Percentiles rank a stretch among this genome's conserved stretches.
These are phyloP conservation scores for Drosophila stalkeri DNA, from an alignment of 2,888 invertebrate species.

Conservation along the genomic window DNA sequence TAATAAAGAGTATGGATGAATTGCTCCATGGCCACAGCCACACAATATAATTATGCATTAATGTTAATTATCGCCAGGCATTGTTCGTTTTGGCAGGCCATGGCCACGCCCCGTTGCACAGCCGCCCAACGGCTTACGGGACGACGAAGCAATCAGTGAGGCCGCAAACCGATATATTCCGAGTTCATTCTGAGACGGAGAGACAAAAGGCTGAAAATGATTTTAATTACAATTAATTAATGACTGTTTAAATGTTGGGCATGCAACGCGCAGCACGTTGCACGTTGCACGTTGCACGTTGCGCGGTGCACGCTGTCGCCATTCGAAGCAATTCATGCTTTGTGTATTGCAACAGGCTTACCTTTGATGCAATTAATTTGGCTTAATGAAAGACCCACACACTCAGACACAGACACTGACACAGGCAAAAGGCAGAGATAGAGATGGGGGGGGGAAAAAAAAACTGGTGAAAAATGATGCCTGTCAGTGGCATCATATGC, in stretches of 20 bases:
- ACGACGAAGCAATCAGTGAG: conserved; percentile 60
- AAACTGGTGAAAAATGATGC: conserved; percentile 51
- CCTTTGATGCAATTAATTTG: conserved; percentile 63
- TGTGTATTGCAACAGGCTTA: conserved; percentile 51
- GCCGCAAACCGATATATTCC: conserved; percentile 47
- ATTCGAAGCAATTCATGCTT: conserved; percentile 12
- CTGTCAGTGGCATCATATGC: conserved; percentile 74
- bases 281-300: neutral
- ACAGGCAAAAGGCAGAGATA: neutral
- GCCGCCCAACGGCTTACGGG: neutral
- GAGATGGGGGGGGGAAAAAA: neutral
- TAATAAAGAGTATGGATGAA: conserved; percentile 34
- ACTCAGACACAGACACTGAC: neutral
- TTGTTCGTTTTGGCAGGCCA: conserved; percentile 37
- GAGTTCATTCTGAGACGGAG: neutral
- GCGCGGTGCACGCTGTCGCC: neutral
- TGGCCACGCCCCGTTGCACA: conserved; percentile 27
- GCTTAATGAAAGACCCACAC: conserved; percentile 45
- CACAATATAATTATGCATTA: conserved; percentile 72
- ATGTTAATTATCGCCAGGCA: conserved; percentile 63
- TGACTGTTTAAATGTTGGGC: conserved; percentile 63
- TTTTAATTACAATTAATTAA: conserved; percentile 81
- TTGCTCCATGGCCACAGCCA: conserved; percentile 22
- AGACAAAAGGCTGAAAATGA: conserved; percentile 59
- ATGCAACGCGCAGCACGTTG: conserved; percentile 27